Base-by-base conservation (phyloP, 2,797 vertebrate genomes). In the Clarias platycephalus region DNA sequence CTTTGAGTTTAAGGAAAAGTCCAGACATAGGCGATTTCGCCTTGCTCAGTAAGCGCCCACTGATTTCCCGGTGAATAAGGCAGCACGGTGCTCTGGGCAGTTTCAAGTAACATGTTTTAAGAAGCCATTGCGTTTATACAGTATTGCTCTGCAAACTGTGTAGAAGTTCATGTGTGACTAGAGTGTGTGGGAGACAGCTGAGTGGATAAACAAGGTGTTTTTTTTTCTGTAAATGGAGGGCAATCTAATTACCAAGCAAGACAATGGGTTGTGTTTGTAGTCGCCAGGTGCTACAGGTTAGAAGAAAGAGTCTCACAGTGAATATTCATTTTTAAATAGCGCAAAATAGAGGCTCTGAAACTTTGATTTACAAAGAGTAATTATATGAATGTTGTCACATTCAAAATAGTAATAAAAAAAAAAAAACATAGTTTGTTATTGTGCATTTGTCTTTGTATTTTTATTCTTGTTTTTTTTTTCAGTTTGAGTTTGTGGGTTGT, bases 11-110 rank as follows among this genome's bases (percentile, higher is more conserved):
- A 53, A 77, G 76, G 74, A 31, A 53, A 49, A 84, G 55, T 78
- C 85, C 60, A 40, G 71, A 44, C 40, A 68, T 83, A 83, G 31
- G 85, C 77, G 10, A 78, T 83, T 77, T 81, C 57, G 2, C 66
- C 40, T 53, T 34, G n/a, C 26, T 72, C 83, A 34, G 28, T 58
- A 5, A 34, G 55, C 20, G 22, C 4, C 67, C 24, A 44, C 28
- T 58, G 71, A 80, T 81, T 82, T 79, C 72, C 72, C 26, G 44
- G 78, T 28, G 1, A 83, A 77, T 78, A 49, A 20, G 24, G 37
- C 66, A 68, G 83, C 28, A 18, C 13, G 31, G 13, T 64, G 63
- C 76, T 71, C 2, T 40, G 53, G 62, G 20, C 66, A 40, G 22
- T 18, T 83, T 57, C 55, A 77, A 10, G 66, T 77, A 31, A 44